phyloP scores from a whole-genome alignment of 2,888 invertebrate genomes.

The Lycia hirtaria region DNA sequence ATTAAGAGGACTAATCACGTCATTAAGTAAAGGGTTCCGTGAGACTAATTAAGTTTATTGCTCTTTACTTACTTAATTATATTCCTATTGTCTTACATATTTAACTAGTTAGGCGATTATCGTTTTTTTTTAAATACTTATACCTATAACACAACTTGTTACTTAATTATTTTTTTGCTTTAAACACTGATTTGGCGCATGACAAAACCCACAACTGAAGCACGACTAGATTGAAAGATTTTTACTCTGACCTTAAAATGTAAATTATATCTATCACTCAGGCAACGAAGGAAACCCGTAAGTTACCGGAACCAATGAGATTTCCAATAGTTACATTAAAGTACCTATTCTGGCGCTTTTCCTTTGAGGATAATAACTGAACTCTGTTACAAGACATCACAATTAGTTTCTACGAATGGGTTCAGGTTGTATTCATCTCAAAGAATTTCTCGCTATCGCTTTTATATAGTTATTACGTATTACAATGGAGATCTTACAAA shows the following conservation, averaged over 20 bases:
- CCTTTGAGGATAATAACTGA: neutral
- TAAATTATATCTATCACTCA: too few species aligned
- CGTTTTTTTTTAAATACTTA: neutral
- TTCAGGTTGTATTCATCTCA: neutral
- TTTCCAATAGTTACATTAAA: too few species aligned
- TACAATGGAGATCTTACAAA: slow-evolving; percentile 18
- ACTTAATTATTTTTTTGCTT: neutral
- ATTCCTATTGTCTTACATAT: neutral
- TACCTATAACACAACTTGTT: too few species aligned
- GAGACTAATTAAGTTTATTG: neutral
- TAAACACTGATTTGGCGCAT: too few species aligned
- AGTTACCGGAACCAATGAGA: too few species aligned
- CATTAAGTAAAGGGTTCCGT: slow-evolving; percentile 13
- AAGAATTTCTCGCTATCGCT: neutral
- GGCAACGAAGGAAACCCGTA: too few species aligned
- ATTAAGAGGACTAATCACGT: slow-evolving; percentile 6
- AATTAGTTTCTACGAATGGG: neutral
- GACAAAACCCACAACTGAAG: too few species aligned
- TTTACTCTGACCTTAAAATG: too few species aligned
- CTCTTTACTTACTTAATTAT: neutral
- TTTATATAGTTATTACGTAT: slow-evolving; percentile 41
- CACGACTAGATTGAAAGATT: too few species aligned
- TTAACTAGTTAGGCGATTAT: neutral
- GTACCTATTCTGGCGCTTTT: too few species aligned
- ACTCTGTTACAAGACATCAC: neutral